A percentile compares a stretch with the other conserved stretches of the same genome.
Evolutionary conservation across 2,797 vertebrate genomes (phyloP).

Genomic region (Rachycentron canadum): DNA sequence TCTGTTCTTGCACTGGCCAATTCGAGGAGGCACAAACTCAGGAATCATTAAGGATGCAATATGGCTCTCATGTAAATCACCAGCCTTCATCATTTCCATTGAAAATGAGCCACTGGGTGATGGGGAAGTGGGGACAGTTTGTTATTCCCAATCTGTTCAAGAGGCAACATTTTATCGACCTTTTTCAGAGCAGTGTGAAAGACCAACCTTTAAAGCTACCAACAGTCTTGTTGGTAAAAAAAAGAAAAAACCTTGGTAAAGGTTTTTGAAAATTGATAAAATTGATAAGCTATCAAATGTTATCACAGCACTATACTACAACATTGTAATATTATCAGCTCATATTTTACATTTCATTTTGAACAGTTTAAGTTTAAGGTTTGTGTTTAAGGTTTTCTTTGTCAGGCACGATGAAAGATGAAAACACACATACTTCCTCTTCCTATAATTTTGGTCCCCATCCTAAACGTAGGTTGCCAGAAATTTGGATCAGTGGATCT

Average conservation of each 20-base stretch:
- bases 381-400: not conserved
- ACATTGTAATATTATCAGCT: not conserved
- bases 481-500: not conserved
- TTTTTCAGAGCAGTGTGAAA: slow-evolving; percentile 14
- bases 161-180: slow-evolving; percentile 23
- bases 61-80: slow-evolving; percentile 65
- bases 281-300: not conserved
- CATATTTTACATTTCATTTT: not conserved
- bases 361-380: not conserved
- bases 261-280: not conserved
- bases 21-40: slow-evolving; percentile 67
- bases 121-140: slow-evolving; percentile 28
- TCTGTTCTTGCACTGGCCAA: slow-evolving; percentile 71
- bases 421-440: not conserved
- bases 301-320: not conserved
- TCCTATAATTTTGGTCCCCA: not conserved
- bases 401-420: not conserved
- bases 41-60: slow-evolving; percentile 71
- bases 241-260: too few relatives aligned
- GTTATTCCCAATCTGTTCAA: slow-evolving; percentile 51
- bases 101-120: slow-evolving; percentile 55
- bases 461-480: not conserved
- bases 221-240: too few relatives aligned
- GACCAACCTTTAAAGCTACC: too few relatives aligned
- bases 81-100: slow-evolving; percentile 50